A percentile compares a stretch with the other conserved stretches of the same genome.
These are phyloP conservation scores for Procambarus virginalis DNA, from an alignment of 1,140 invertebrate genomes.

Conservation along the genomic window DNA sequence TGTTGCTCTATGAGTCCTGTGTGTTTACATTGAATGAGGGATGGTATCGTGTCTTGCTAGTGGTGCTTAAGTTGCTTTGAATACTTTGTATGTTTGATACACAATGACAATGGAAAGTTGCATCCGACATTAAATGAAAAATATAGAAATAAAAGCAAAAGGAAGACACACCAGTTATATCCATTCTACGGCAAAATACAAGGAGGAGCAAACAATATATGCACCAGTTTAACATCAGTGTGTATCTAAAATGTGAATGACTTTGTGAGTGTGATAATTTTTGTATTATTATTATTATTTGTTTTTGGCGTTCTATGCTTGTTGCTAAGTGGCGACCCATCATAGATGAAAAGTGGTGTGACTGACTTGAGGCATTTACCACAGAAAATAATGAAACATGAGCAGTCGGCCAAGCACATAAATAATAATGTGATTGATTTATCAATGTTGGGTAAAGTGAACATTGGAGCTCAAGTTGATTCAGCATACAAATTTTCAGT, in stretches of 20 bases:
- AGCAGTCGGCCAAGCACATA: conserved; percentile 30
- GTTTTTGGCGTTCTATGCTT: conserved; percentile 5
- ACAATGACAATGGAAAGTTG: conserved; percentile 16
- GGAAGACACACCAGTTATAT: conserved; percentile 35
- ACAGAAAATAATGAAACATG: conserved; percentile 18
- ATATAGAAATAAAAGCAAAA: too few relatives aligned
- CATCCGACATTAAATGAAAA: conserved; percentile 31
- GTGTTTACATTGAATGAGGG: too few relatives aligned
- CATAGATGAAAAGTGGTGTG: conserved; percentile 14
- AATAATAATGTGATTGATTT: conserved; percentile 21
- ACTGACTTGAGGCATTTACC: conserved; percentile 14
- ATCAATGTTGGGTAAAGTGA: background rate
- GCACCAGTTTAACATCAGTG: conserved; percentile 27
- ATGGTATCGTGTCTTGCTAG: too few relatives aligned
- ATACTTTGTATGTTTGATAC: too few relatives aligned
- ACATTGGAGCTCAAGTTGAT: background rate
- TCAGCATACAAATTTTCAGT: conserved; percentile 1
- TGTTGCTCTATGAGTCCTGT: too few relatives aligned
- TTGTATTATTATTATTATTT: too few relatives aligned
- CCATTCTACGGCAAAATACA: conserved; percentile 36
- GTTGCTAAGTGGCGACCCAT: conserved; percentile 4
- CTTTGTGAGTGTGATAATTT: conserved; percentile 31
- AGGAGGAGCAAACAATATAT: conserved; percentile 27
- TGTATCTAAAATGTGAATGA: conserved; percentile 47
- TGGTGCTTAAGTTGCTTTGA: too few relatives aligned